Conservation (phyloP, 1,140 invertebrate species). For the Ceratina australensis region DNA sequence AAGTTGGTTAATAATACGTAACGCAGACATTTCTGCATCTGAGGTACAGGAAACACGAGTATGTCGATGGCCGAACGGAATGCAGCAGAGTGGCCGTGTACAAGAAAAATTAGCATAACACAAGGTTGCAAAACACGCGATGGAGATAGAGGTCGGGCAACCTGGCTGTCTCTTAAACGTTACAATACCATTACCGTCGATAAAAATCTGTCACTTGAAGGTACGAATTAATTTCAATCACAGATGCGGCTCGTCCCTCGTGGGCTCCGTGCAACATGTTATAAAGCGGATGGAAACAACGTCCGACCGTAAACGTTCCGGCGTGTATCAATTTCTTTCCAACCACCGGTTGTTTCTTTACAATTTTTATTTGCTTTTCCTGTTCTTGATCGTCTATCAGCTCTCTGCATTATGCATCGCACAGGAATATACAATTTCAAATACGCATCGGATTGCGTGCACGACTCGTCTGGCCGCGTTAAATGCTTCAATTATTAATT, state of each 20-base stretch:
- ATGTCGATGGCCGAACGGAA: not conserved
- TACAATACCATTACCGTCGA: constrained; percentile 25
- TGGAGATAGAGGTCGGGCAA: not conserved
- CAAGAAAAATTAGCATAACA: constrained; percentile 8
- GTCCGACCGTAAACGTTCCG: not conserved
- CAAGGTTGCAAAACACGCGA: not conserved
- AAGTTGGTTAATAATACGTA: no score
- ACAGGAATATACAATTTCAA: constrained; percentile 28
- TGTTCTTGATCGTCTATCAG: not conserved
- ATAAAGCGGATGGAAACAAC: not conserved
- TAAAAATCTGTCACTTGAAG: constrained; percentile 31
- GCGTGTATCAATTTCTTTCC: constrained; percentile 15
- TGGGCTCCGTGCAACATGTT: not conserved
- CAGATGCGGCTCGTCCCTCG: not conserved
- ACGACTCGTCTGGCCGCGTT: constrained; percentile 36
- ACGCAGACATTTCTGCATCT: no score
- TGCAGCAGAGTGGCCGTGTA: not conserved
- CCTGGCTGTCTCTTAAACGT: not conserved
- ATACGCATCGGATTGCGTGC: constrained; percentile 13
- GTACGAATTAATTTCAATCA: constrained; percentile 34
- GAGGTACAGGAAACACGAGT: no score
- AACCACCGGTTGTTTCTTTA: not conserved
- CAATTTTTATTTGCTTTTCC: not conserved
- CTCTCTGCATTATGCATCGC: not conserved
- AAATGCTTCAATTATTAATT: constrained; percentile 71